Conservation (phyloP, 2,113 vertebrate species). For the Nicator chloris region DNA sequence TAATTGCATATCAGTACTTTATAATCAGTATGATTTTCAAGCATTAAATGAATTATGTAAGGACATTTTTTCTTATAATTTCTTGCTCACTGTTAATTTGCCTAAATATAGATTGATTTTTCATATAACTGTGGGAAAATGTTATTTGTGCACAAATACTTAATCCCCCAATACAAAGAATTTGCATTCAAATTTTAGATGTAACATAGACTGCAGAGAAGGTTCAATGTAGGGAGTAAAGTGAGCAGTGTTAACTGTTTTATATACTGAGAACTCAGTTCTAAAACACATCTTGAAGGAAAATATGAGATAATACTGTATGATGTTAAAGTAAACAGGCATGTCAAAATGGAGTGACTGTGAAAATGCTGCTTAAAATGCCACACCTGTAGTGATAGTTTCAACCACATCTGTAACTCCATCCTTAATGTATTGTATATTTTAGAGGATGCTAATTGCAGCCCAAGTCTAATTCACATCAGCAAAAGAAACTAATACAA, state of each 20-base stretch:
- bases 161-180: background rate
- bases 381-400: background rate
- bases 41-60: background rate
- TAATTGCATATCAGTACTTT: background rate
- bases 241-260: background rate
- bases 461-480: background rate
- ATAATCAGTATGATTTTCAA: background rate
- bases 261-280: background rate
- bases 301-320: background rate
- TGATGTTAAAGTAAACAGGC: background rate
- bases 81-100: background rate
- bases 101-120: background rate
- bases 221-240: background rate
- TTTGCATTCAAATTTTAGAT: background rate
- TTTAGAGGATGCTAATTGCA: background rate
- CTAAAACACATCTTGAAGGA: background rate
- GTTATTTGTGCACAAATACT: background rate
- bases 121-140: background rate
- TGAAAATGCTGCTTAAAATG: background rate
- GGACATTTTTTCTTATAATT: background rate
- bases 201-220: background rate
- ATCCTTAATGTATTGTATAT: background rate
- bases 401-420: background rate
- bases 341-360: background rate
- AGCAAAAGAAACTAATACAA: background rate